phyloP scores from a whole-genome alignment of 2,888 invertebrate genomes.

The Blastobasis adustella region DNA sequence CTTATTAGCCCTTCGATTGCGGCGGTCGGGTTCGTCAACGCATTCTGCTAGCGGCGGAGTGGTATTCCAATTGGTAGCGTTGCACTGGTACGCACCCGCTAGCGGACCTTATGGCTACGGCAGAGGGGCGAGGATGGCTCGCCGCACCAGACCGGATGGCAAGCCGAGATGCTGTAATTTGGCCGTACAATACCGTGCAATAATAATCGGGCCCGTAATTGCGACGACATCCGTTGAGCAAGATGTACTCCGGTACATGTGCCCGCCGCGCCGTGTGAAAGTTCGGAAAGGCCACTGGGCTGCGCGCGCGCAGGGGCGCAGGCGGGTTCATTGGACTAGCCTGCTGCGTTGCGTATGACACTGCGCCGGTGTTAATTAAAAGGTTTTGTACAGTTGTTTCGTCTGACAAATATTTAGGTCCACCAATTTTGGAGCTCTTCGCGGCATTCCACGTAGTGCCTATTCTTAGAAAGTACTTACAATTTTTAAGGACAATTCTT shows the following conservation, averaged over 20 bases:
- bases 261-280: conserved; percentile 54
- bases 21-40: conserved; percentile 24
- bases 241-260: conserved; percentile 42
- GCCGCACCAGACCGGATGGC: conserved; percentile 49
- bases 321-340: conserved; percentile 1
- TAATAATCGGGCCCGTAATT: conserved; percentile 69
- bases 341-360: not conserved
- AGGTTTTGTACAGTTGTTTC: too few species aligned
- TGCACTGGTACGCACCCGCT: too few species aligned
- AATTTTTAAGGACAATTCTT: too few species aligned
- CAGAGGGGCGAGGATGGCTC: not conserved
- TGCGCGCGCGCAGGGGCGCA: conserved; percentile 11
- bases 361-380: conserved; percentile 8
- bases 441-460: too few species aligned
- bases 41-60: conserved; percentile 26
- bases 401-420: too few species aligned
- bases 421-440: too few species aligned
- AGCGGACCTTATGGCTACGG: too few species aligned
- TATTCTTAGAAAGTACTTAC: too few species aligned
- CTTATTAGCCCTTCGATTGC: conserved; percentile 43
- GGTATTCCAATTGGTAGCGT: too few species aligned
- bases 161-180: conserved; percentile 69
- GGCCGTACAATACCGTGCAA: conserved; percentile 65
- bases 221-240: conserved; percentile 64
- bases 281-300: conserved; percentile 47